A percentile compares a stretch with the other conserved stretches of the same genome.
Conservation (phyloP, 2,888 invertebrate genomes). For the Drosophila formosana region DNA sequence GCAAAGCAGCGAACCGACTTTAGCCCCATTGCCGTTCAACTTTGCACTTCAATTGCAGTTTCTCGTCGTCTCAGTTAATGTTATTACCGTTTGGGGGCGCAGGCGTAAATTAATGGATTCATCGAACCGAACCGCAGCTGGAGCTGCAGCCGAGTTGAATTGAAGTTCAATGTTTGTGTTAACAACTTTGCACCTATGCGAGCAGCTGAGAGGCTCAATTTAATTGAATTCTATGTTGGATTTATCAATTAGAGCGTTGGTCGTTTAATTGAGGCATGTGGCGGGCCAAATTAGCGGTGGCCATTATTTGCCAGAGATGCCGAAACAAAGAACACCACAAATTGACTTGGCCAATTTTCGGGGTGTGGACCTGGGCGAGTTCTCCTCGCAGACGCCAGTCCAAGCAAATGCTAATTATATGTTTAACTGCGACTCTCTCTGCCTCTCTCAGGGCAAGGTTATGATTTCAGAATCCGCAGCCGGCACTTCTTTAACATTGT, state of each 20-base stretch:
- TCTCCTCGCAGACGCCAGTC: slow-evolving; percentile 45
- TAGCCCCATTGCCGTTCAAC: slow-evolving; percentile 66
- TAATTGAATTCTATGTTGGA: slow-evolving; percentile 69
- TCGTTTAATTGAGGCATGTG: slow-evolving; percentile 65
- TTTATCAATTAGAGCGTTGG: slow-evolving; percentile 75
- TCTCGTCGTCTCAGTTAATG: slow-evolving; percentile 39
- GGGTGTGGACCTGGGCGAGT: slow-evolving; percentile 78
- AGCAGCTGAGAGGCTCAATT: slow-evolving; percentile 17
- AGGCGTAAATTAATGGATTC: slow-evolving; percentile 80
- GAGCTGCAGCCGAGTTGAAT: slow-evolving; percentile 18
- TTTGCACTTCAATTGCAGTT: slow-evolving; percentile 76
- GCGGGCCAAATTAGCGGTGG: slow-evolving; percentile 70
- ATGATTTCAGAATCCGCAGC: slow-evolving; percentile 47
- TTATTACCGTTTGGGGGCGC: slow-evolving; percentile 67
- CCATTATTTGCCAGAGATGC: slow-evolving; percentile 45
- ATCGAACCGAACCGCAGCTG: slow-evolving; percentile 47
- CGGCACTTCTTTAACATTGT: slow-evolving; percentile 23
- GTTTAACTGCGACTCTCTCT: slow-evolving; percentile 59
- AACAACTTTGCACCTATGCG: slow-evolving; percentile 72
- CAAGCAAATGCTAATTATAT: slow-evolving; percentile 78
- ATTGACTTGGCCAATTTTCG: slow-evolving; percentile 58
- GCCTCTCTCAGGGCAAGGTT: slow-evolving; percentile 63
- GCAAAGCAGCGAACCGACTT: slow-evolving; percentile 16
- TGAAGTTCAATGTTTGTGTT: slow-evolving; percentile 80
- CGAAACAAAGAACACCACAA: slow-evolving; percentile 58